Conservation (phyloP, 2,888 invertebrate genomes). For the Scaeva pyrastri region DNA sequence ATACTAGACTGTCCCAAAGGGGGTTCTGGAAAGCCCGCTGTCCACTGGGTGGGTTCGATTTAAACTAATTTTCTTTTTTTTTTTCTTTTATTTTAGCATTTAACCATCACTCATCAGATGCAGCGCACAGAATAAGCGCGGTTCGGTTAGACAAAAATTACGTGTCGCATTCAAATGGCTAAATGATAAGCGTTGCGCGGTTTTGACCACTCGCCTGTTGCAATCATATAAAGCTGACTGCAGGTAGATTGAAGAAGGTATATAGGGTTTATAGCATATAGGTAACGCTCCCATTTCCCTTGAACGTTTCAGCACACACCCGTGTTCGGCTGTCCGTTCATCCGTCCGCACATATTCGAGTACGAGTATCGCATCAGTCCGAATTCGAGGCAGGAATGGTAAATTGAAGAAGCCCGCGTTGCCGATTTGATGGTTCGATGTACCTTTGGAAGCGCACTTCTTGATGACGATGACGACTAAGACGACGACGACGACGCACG, state of each 20-base stretch:
- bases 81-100: conserved; percentile 15
- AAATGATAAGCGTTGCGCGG: background rate
- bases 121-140: conserved; percentile 38
- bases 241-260: too few species aligned
- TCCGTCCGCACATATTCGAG: conserved; percentile 9
- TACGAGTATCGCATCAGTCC: conserved; percentile 11
- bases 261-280: too few species aligned
- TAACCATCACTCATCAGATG: conserved; percentile 54
- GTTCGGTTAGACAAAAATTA: conserved; percentile 52
- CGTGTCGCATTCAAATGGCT: conserved; percentile 52
- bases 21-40: conserved; percentile 47
- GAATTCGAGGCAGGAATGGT: conserved; percentile 21
- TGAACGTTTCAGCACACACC: conserved; percentile 55
- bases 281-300: conserved; percentile 75
- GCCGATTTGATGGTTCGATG: conserved; percentile 52
- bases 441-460: conserved; percentile 66
- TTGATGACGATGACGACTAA: background rate
- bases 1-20: conserved; percentile 27
- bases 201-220: conserved; percentile 11
- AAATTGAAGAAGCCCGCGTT: conserved; percentile 13
- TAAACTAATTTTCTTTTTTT: conserved; percentile 55
- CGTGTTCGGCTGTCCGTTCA: conserved; percentile 30
- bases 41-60: conserved; percentile 56
- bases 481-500: too few species aligned
- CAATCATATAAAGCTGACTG: conserved; percentile 1